Base-by-base conservation (phyloP, 2,888 invertebrate species). In the Rutpela maculata region DNA sequence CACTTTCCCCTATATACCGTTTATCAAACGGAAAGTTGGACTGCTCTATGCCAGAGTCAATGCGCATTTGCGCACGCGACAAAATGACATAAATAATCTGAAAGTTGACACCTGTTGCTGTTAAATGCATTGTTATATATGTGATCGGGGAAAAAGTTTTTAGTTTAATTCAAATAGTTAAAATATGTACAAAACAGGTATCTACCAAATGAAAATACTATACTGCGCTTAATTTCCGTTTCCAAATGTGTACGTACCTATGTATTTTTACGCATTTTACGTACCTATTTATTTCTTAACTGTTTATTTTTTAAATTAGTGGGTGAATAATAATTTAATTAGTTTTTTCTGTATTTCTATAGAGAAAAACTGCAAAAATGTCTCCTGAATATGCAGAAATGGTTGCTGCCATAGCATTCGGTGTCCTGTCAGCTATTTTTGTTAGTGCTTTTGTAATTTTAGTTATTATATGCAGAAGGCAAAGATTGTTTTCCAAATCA, bases 401-500 rank as follows among this genome's bases (percentile, higher is more conserved):
- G 80, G 92, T 94, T 63, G 93, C 94, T 57, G 92, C 93, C 38
- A 92, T 94, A 65, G 93, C 94, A 56, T 92, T 95, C 82, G 93
- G 93, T 60, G 92, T 94, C 7, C 89, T 95, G 57, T 92, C 92
- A 71, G 92, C 93, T 26, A 93, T 95, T 78, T 95, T 95, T 87
- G 89, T 94, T 60, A 93, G 93, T 73, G 93, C 95, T 9, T 91
- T 95, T 78, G 88, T 94, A 50, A 92, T 93, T 5, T 89, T 95
- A 15, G 88, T 95, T 59, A 88, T 94, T 9, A 92, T 94, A 78
- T 94, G 93, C 85, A 90, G 92, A 77, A 91, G 93, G 82, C 92
- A 92, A 83, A 90, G 90, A 19, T 87, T 90, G 75, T 89, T 90
- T 78, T 86, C 81, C 63, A 85, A 85, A 66, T 50, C 86, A 4